phyloP scores from a whole-genome alignment of 2,113 vertebrate species.

The Anseranas semipalmata region DNA sequence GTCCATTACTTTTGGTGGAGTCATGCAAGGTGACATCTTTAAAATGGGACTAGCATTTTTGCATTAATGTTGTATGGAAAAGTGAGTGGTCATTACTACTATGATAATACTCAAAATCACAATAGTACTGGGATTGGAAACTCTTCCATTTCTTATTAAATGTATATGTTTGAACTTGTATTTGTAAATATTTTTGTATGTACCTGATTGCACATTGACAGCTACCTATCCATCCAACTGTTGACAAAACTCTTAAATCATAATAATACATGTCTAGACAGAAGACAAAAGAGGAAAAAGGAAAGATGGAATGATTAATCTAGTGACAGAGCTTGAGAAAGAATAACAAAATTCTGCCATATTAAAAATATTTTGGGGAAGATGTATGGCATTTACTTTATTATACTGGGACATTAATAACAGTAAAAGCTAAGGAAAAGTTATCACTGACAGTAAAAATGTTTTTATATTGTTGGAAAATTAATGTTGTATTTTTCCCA shows the following conservation, averaged over 20 bases:
- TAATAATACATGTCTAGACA: not conserved
- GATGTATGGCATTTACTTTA: constrained; percentile 20
- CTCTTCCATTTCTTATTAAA: not conserved
- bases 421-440: not conserved
- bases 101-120: not conserved
- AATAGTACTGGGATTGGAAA: not conserved
- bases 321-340: not conserved
- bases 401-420: constrained; percentile 16
- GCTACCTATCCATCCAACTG: not conserved
- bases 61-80: not conserved
- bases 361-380: not conserved
- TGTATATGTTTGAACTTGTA: not conserved
- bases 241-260: not conserved
- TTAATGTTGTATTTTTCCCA: not conserved
- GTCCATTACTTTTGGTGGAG: not conserved
- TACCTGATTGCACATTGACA: not conserved
- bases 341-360: not conserved
- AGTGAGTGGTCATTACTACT: not conserved
- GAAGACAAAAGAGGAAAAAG: not conserved
- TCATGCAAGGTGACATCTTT: not conserved
- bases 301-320: not conserved
- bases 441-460: constrained; percentile 3
- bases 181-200: not conserved
- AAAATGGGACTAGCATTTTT: not conserved
- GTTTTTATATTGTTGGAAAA: not conserved